These are phyloP conservation scores for Colaptes auratus DNA, from an alignment of 2,113 vertebrate species.

Conservation along the genomic window DNA sequence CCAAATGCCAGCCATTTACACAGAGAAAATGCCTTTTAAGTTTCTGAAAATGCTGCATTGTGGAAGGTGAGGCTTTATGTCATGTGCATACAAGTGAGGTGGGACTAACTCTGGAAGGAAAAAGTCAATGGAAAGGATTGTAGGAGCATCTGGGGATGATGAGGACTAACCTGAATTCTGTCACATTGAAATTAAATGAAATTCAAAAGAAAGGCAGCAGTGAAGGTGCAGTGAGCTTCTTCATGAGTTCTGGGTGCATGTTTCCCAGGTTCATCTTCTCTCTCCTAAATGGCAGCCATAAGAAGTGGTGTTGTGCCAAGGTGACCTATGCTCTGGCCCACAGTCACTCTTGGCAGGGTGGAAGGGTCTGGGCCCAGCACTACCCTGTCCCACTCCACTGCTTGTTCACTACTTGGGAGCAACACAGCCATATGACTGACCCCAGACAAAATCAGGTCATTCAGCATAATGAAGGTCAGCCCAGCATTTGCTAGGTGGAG, in stretches of 20 bases:
- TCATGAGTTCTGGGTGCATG: background rate
- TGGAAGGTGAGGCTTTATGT: background rate
- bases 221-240: background rate
- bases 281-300: background rate
- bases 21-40: background rate
- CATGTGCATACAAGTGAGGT: background rate
- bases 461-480: background rate
- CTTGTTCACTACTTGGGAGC: accelerated
- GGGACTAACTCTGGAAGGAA: background rate
- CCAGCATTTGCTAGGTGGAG: background rate
- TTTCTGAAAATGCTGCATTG: background rate
- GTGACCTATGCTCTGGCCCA: background rate
- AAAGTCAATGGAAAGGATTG: background rate
- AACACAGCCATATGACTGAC: accelerated
- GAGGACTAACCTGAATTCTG: background rate
- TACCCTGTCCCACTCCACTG: background rate
- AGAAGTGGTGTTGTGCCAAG: background rate
- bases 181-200: background rate
- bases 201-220: background rate
- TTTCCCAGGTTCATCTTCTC: background rate
- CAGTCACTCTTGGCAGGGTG: background rate
- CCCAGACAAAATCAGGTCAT: background rate
- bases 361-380: background rate
- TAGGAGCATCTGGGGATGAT: background rate
- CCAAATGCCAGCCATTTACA: background rate